phyloP scores from a whole-genome alignment of 2,888 invertebrate genomes.

The Empis livida region DNA sequence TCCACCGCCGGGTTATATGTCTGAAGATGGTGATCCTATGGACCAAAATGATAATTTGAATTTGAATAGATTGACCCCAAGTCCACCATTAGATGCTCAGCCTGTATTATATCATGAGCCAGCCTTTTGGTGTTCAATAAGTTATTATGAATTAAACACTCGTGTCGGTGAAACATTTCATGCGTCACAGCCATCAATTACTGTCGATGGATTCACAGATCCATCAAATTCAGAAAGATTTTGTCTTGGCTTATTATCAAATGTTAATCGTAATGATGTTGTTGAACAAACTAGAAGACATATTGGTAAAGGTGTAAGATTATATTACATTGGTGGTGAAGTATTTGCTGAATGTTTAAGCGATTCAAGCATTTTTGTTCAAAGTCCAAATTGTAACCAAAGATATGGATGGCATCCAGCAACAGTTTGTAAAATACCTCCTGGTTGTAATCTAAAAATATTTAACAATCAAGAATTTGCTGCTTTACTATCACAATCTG shows the following conservation, averaged over 20 bases:
- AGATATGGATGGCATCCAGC: constrained; percentile 94
- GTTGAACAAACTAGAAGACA: constrained; percentile 92
- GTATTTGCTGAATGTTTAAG: constrained; percentile 92
- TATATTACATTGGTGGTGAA: constrained; percentile 87
- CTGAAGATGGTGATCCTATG: constrained; percentile 94
- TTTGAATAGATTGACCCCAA: constrained; percentile 53
- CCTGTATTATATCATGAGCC: constrained; percentile 96
- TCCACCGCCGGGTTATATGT: constrained; percentile 94
- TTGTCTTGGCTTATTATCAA: constrained; percentile 88
- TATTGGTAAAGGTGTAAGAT: constrained; percentile 79
- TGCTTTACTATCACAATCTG: constrained; percentile 77
- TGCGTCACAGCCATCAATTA: constrained; percentile 89
- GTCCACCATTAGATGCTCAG: constrained; percentile 58
- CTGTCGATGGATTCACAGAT: constrained; percentile 97
- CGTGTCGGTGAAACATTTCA: constrained; percentile 97
- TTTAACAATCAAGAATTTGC: constrained; percentile 97
- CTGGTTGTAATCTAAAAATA: constrained; percentile 87
- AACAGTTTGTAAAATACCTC: constrained; percentile 92
- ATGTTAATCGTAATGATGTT: constrained; percentile 91
- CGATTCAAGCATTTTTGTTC: constrained; percentile 90
- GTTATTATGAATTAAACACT: constrained; percentile 95
- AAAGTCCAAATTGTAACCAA: constrained; percentile 91
- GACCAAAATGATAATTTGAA: constrained; percentile 89
- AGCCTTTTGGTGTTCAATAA: constrained; percentile 96
- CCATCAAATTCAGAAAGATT: constrained; percentile 95